Evolutionary conservation across 2,888 invertebrate genomes (phyloP).

Genomic region (Bombylius major): DNA sequence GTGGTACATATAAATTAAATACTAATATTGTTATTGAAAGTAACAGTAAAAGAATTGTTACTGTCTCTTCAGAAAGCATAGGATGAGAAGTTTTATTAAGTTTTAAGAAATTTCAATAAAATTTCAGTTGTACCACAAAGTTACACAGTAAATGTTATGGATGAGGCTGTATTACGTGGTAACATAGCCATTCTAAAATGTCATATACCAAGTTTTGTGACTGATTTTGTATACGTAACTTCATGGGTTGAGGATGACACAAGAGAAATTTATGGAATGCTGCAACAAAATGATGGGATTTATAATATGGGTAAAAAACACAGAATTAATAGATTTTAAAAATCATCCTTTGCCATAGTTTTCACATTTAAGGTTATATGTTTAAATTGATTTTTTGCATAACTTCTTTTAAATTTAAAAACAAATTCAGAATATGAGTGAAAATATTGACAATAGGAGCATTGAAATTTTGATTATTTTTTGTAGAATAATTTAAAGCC

Average conservation of each 20-base stretch:
- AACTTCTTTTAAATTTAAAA: too few species aligned
- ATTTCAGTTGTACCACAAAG: conserved; percentile 81
- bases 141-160: conserved; percentile 84
- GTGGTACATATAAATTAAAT: too few species aligned
- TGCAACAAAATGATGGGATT: conserved; percentile 27
- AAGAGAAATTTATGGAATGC: conserved; percentile 43
- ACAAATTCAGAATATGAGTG: too few species aligned
- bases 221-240: conserved; percentile 74
- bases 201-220: conserved; percentile 86
- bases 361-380: conserved; percentile 17
- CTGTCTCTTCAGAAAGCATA: too few species aligned
- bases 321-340: too few species aligned
- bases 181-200: conserved; percentile 87
- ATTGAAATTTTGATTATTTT: too few species aligned
- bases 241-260: conserved; percentile 77
- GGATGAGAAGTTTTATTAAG: too few species aligned
- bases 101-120: neutral
- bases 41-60: too few species aligned
- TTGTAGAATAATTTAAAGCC: too few species aligned
- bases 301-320: conserved; percentile 36
- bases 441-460: too few species aligned
- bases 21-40: too few species aligned
- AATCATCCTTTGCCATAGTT: conserved; percentile 18
- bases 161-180: conserved; percentile 80
- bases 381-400: too few species aligned